A percentile compares a stretch with the other conserved stretches of the same genome.
phyloP scores from a whole-genome alignment of 2,888 invertebrate species.

The Tetragonisca angustula region DNA sequence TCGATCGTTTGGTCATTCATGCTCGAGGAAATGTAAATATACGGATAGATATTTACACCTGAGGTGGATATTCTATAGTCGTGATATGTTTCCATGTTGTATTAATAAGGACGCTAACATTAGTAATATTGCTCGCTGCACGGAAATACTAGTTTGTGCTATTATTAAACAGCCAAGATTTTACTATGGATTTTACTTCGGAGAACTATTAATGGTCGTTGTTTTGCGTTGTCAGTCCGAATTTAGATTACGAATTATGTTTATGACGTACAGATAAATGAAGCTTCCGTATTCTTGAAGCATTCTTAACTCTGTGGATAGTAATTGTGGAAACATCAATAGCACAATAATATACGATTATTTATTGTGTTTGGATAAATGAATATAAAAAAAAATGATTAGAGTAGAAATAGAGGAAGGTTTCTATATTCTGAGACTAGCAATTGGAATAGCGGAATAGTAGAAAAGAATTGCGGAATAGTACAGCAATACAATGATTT shows the following conservation, averaged over 20 bases:
- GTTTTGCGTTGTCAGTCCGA: background rate
- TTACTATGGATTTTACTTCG: constrained; percentile 14
- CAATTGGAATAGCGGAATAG: too few relatives aligned
- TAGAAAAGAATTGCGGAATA: too few relatives aligned
- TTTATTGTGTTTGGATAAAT: too few relatives aligned
- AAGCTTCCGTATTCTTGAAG: background rate
- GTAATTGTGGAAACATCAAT: too few relatives aligned
- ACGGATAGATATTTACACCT: background rate
- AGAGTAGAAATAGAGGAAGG: too few relatives aligned
- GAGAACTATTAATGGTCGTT: constrained; percentile 20
- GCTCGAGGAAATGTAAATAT: background rate
- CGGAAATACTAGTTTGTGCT: constrained; percentile 33
- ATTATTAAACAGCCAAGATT: constrained; percentile 47
- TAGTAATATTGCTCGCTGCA: constrained; percentile 13
- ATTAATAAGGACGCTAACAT: constrained; percentile 29
- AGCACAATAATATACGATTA: too few relatives aligned
- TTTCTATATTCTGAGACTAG: too few relatives aligned
- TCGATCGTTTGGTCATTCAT: background rate
- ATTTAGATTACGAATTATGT: background rate
- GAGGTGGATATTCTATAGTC: background rate
- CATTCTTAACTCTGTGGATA: too few relatives aligned
- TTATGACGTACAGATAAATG: too few relatives aligned
- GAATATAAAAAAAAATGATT: too few relatives aligned
- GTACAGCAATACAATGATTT: too few relatives aligned
- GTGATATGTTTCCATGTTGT: background rate